Base-by-base conservation (phyloP, 2,888 invertebrate species). In the Drosophila mercatorum region DNA sequence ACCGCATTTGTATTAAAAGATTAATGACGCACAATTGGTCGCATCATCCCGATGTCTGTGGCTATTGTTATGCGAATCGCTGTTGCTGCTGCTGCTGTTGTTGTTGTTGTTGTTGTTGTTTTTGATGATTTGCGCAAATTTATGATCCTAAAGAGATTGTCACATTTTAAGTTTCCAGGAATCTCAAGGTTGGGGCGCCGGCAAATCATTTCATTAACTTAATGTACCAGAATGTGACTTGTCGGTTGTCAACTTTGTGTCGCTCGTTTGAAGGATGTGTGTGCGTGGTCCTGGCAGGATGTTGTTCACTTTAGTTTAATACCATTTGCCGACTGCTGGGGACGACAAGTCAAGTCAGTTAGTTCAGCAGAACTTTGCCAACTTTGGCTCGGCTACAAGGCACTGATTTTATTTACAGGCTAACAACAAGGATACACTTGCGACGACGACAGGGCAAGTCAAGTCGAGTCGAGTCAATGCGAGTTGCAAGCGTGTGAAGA, bases 161-260 rank as follows among this genome's bases (percentile, higher is more conserved):
- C 79, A 79, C 82, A 78, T 81, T 81, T 81, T 53, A 73, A 81
- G 78, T 68, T 72, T 68, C 44, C 41, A 34, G 66, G 28, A 6
- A n/a, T 26, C 44, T 55, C 40, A 34, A 17, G 44, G 3, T 8
- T 11, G 26, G 40, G 28, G 14, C 58, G 62, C 52, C 62, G 53
- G 53, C 63, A 70, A 73, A 76, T 89, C 81, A 89, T 90, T 86
- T 87, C 81, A 86, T 86, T 90, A 90, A 87, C 79, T 87, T 87
- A 87, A 87, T 90, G 87, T 71, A 89, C 68, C 73, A 86, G 75
- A 86, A 78, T 87, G 70, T 81, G 81, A 83, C 89, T 90, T 86
- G 90, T 90, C 84, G 87, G 79, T 74, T 86, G 90, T 90, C 86
- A 87, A 87, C 89, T 87, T 88, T 81, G 51, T 74, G 77, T 71